Evolutionary conservation across 2,888 invertebrate species (phyloP).

Genomic region (Heterodera filipjevi): DNA sequence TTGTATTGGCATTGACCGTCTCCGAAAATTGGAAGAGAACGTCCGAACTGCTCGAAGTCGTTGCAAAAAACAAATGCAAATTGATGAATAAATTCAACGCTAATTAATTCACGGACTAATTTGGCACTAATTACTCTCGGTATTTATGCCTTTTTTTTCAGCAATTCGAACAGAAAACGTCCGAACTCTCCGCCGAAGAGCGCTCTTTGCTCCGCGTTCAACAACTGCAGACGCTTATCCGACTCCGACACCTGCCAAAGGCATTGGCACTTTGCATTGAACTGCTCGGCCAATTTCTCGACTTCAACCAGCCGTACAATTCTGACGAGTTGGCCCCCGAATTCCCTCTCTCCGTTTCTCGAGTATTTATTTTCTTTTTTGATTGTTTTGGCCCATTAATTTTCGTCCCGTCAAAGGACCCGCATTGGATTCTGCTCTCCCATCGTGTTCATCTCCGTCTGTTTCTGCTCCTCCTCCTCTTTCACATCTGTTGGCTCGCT

Average conservation of each 20-base stretch:
- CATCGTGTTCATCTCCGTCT: slow-evolving; percentile 7
- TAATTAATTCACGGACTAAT: no score
- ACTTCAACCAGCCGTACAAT: not conserved
- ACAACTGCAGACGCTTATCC: slow-evolving; percentile 20
- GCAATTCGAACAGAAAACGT: not conserved
- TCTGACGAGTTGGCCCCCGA: not conserved
- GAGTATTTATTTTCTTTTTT: not conserved
- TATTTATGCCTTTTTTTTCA: not conserved
- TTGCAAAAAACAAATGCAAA: not conserved
- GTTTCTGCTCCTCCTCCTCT: slow-evolving; percentile 4
- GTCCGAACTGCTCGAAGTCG: not conserved
- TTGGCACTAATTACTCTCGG: no score
- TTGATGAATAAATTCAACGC: no score
- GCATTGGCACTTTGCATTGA: slow-evolving; percentile 20
- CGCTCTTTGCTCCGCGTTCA: slow-evolving; percentile 8
- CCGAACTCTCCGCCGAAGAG: not conserved
- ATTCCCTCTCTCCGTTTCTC: slow-evolving; percentile 19
- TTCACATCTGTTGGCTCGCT: slow-evolving; percentile 26
- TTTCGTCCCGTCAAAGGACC: slow-evolving; percentile 12
- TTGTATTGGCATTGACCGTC: slow-evolving; percentile 15
- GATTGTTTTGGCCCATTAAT: no score
- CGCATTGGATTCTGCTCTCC: slow-evolving; percentile 11
- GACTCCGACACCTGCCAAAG: slow-evolving; percentile 9
- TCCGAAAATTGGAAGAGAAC: slow-evolving; percentile 22
- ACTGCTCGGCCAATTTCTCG: slow-evolving; percentile 16